phyloP scores from a whole-genome alignment of 2,113 vertebrate genomes.

The Alosa alosa region DNA sequence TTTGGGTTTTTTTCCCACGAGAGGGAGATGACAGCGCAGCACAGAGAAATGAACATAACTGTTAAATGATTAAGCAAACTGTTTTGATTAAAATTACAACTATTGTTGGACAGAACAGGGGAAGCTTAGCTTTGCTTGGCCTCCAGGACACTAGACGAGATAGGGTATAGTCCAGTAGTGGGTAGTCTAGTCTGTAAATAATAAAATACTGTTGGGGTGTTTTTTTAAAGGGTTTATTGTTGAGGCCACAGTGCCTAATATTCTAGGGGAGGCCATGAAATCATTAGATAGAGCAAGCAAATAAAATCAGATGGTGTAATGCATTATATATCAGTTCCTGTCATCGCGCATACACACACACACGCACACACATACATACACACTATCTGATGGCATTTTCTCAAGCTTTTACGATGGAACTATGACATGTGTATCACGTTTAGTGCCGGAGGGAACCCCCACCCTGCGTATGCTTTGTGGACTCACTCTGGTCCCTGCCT shows the following conservation, averaged over 20 bases:
- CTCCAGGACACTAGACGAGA: no score
- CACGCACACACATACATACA: not conserved
- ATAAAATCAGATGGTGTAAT: constrained; percentile 7
- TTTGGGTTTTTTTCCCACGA: no score
- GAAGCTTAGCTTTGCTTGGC: no score
- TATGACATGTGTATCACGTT: not conserved
- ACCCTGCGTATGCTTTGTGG: not conserved
- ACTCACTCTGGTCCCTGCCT: not conserved
- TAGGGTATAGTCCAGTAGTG: constrained; percentile 8
- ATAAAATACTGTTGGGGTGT: not conserved
- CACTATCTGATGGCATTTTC: not conserved
- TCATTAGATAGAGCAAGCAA: not conserved
- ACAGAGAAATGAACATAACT: no score
- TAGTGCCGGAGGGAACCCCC: not conserved
- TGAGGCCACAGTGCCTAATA: not conserved
- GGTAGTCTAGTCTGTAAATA: constrained; percentile 16
- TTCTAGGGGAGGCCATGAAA: not conserved
- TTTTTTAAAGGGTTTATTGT: not conserved
- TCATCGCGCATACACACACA: not conserved
- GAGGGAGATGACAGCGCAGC: no score
- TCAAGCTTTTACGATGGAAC: not conserved
- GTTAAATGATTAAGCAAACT: no score
- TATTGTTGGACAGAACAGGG: no score
- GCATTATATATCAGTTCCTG: not conserved
- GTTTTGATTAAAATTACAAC: no score